Evolutionary conservation across 1,140 invertebrate species (phyloP).

Genomic region (Drosophila ficusphila): DNA sequence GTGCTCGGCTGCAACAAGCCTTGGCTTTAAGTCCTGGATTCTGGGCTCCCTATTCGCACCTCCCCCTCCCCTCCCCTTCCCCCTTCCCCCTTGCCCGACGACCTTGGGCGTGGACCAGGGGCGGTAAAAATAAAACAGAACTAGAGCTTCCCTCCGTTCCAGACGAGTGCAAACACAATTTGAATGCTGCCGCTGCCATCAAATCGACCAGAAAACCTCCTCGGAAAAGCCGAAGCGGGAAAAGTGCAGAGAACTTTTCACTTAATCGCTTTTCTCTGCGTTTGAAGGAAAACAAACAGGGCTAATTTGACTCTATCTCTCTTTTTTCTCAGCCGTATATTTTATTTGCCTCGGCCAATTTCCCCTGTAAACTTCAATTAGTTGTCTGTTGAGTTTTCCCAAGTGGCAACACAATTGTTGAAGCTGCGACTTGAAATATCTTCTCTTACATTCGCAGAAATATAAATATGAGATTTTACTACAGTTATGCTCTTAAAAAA

Average conservation of each 20-base stretch:
- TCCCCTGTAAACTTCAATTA: neutral
- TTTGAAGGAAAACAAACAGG: constrained; percentile 76
- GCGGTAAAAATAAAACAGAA: constrained; percentile 13
- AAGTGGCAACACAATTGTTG: too few species aligned
- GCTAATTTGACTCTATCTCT: constrained; percentile 77
- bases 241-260: constrained; percentile 61
- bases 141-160: constrained; percentile 13
- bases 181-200: constrained; percentile 63
- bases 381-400: too few species aligned
- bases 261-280: constrained; percentile 79
- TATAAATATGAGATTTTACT: too few species aligned
- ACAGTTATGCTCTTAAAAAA: too few species aligned
- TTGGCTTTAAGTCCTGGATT: constrained; percentile 2
- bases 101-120: constrained; percentile 12
- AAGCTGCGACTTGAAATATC: too few species aligned
- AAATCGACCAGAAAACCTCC: constrained; percentile 71
- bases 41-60: constrained; percentile 2
- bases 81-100: neutral
- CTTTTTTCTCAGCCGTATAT: constrained; percentile 1
- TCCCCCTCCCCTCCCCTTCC: too few species aligned
- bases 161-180: constrained; percentile 72
- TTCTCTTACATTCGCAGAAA: too few species aligned
- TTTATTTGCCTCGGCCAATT: constrained; percentile 5
- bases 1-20: constrained; percentile 5
- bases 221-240: neutral